These are phyloP conservation scores for Echiichthys vipera DNA, from an alignment of 2,797 vertebrate species.

Conservation along the genomic window DNA sequence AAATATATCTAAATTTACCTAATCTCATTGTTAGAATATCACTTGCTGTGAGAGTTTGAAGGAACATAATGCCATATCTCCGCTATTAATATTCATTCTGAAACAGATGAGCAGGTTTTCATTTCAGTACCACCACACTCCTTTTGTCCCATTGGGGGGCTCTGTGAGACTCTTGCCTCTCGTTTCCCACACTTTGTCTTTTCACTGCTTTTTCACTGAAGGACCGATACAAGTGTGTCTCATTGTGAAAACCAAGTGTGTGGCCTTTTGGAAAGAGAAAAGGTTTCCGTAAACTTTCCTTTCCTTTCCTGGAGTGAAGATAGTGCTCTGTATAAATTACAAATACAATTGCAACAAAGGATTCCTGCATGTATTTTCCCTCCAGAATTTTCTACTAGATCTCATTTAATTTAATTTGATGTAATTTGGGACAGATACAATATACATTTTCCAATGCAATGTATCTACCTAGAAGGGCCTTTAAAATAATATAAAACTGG, in stretches of 20 bases:
- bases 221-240: conserved; percentile 61
- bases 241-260: background rate
- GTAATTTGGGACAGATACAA: no score
- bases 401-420: no score
- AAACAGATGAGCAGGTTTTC: background rate
- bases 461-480: no score
- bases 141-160: conserved; percentile 1
- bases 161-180: conserved; percentile 39
- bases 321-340: no score
- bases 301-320: no score
- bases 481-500: no score
- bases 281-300: background rate
- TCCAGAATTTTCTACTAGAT: background rate
- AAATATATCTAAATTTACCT: background rate
- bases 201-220: conserved; percentile 29
- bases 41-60: background rate
- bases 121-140: background rate
- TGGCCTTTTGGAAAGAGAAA: background rate
- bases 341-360: no score
- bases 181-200: conserved; percentile 62
- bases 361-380: background rate
- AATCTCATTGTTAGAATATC: no score
- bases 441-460: no score
- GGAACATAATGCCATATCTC: background rate
- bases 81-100: background rate